Evolutionary conservation across 2,113 vertebrate genomes (phyloP).

Genomic region (Tonatia bakeri): DNA sequence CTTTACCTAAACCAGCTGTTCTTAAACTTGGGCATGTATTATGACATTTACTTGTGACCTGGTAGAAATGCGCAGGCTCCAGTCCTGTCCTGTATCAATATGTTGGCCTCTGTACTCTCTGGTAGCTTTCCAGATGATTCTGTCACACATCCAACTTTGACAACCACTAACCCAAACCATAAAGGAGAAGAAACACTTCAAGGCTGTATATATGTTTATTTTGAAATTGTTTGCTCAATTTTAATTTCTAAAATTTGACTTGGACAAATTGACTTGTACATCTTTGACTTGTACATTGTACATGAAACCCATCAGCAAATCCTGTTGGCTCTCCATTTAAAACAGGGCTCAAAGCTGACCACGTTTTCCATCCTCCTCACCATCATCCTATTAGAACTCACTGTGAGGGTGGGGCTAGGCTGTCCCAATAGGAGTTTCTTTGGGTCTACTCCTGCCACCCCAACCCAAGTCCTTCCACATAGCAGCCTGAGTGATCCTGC

Average conservation of each 20-base stretch:
- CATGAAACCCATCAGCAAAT: not conserved
- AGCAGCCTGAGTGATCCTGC: not conserved
- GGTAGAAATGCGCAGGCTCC: not conserved
- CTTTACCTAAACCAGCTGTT: not conserved
- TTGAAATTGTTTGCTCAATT: not conserved
- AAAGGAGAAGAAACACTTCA: not conserved
- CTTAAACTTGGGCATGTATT: not conserved
- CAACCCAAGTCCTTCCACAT: not conserved
- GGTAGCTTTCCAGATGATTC: not conserved
- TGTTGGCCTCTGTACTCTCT: not conserved
- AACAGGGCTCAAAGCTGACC: not conserved
- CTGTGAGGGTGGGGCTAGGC: not conserved
- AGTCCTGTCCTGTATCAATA: not conserved
- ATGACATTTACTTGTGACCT: not conserved
- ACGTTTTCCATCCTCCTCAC: not conserved
- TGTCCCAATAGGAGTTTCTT: not conserved
- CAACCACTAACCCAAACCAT: not conserved
- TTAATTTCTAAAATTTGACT: not conserved
- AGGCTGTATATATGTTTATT: not conserved
- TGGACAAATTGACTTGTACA: too few relatives aligned
- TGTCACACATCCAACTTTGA: not conserved
- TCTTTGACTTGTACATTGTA: not conserved
- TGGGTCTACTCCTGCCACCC: not conserved
- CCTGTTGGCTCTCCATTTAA: not conserved
- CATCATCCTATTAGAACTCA: not conserved